Conservation (phyloP, 2,797 vertebrate genomes). For the Ambastaia sidthimunki region DNA sequence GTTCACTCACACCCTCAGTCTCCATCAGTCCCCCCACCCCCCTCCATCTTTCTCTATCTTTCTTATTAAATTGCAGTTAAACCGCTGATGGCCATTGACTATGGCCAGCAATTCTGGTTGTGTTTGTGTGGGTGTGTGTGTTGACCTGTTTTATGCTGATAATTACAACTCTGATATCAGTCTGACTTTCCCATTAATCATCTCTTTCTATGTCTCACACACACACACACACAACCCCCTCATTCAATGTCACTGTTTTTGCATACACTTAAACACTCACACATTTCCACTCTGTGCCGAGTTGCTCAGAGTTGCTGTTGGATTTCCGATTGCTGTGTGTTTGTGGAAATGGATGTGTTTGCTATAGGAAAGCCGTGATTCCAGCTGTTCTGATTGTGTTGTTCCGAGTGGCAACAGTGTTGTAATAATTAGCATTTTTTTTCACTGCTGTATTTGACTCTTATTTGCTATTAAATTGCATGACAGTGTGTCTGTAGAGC, state of each 20-base stretch:
- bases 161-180: slow-evolving; percentile 95
- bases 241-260: slow-evolving; percentile 12
- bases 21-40: not conserved
- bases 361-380: not conserved
- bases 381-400: not conserved
- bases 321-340: slow-evolving; percentile 1
- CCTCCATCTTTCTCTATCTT: slow-evolving; percentile 29
- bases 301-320: not conserved
- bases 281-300: slow-evolving; percentile 19
- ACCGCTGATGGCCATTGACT: slow-evolving; percentile 2
- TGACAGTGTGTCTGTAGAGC: not conserved
- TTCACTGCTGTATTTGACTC: not conserved
- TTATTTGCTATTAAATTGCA: not conserved
- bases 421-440: slow-evolving; percentile 26
- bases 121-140: slow-evolving; percentile 60
- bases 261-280: slow-evolving; percentile 1
- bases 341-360: not conserved
- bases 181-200: slow-evolving; percentile 96
- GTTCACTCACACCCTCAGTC: slow-evolving; percentile 55
- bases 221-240: not conserved
- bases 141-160: slow-evolving; percentile 90
- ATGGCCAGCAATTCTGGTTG: not conserved
- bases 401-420: not conserved
- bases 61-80: slow-evolving; percentile 38
- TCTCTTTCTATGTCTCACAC: slow-evolving; percentile 75